phyloP scores from a whole-genome alignment of 2,113 vertebrate genomes.

The Paedocypris sp. region DNA sequence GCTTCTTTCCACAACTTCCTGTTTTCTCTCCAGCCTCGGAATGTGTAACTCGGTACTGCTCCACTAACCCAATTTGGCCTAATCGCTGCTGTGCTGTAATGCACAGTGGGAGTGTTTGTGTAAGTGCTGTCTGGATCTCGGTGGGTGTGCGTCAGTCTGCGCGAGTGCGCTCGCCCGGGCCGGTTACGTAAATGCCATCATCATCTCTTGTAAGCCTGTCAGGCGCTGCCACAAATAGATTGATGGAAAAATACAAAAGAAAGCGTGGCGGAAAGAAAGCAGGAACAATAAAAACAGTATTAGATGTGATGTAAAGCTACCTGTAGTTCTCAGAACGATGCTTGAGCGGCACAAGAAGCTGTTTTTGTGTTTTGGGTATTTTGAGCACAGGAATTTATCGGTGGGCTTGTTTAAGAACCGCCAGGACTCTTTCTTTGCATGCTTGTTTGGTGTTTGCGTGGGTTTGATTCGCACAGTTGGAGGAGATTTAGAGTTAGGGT shows the following conservation, averaged over 20 bases:
- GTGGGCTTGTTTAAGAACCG: no score
- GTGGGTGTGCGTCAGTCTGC: neutral
- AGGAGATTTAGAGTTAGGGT: no score
- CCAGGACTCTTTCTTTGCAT: no score
- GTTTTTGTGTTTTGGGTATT: no score
- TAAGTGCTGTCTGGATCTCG: constrained; percentile 12
- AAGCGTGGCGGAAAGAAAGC: neutral
- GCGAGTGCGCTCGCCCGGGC: neutral
- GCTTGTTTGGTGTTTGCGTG: no score
- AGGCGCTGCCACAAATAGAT: constrained; percentile 13
- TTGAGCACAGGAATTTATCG: no score
- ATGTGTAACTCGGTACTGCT: constrained; percentile 13
- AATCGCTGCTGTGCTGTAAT: constrained; percentile 18
- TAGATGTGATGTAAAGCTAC: neutral
- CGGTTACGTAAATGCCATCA: neutral
- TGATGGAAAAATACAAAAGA: constrained; percentile 22
- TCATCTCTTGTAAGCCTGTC: constrained; percentile 14
- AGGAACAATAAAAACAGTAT: neutral
- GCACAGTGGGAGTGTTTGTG: constrained; percentile 12
- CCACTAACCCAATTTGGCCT: constrained; percentile 23
- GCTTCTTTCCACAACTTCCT: neutral
- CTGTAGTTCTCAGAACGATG: no score
- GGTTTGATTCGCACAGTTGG: no score
- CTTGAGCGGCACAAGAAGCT: no score
- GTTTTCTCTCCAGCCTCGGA: neutral